Base-by-base conservation (phyloP, 1,140 invertebrate genomes). In the Eupristina koningsbergeri region DNA sequence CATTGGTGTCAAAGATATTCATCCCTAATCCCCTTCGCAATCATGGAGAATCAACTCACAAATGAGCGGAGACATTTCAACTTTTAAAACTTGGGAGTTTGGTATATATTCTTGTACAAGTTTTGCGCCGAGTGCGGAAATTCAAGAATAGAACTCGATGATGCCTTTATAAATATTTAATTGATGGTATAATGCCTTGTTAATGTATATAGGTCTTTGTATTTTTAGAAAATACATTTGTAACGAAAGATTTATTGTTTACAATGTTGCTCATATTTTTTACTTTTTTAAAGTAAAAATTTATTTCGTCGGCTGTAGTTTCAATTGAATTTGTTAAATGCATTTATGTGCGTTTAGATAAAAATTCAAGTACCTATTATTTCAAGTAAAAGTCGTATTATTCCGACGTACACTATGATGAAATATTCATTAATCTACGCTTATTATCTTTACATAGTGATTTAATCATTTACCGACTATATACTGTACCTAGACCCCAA, bases 161-260 rank as follows among this genome's bases (percentile, higher is more conserved):
- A 74, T 22, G 47, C 81, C 78, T 61, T 83, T 58, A 83, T 78
- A 83, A 83, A 84, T 84, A 79, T 84, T 84, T 63, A 84, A 50
- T 79, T 47, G 73, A 73, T 74, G 36, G 50, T 74, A 53, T 79
- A 63, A 78, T 84, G 50, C 13, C 67, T 77, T 61, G 34, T 36
- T 64, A 64, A 76, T 74, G 73, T n/a, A 45, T 50, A 50, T 63
- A 47, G 73, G 45, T 36, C 36, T 74, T 74, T 81, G 26, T 81
- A 81, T 81, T 61, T 81, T 63, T n/a, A n/a, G 79, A 13, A 39
- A 19, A 41, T 58, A 75, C 58, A 67, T 82, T 67, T 76, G 58
- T 76, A 34, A 39, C 1, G 39, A 39, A 13, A 76, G 47, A 82
- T 82, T 76, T 76, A 82, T 82, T 22, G 61, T 67, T 82, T 81